Percentiles rank a stretch among this genome's conserved stretches.
These are phyloP conservation scores for Channallabes apus DNA, from an alignment of 2,797 vertebrate species.

Conservation along the genomic window DNA sequence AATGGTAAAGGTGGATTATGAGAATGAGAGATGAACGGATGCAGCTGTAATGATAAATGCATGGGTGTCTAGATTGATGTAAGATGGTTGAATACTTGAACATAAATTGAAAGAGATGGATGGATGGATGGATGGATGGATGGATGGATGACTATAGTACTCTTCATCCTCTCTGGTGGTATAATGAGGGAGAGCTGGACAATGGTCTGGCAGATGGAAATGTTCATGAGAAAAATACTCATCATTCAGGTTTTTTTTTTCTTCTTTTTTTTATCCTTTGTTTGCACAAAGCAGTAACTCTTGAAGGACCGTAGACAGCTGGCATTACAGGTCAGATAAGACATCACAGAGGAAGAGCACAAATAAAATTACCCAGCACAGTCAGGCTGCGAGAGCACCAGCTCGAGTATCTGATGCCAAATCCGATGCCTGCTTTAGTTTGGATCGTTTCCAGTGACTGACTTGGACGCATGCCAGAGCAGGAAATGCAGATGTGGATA, in stretches of 20 bases:
- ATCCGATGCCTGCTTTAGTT: background rate
- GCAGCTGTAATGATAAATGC: too few species aligned
- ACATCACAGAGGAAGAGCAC: background rate
- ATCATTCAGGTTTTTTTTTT: background rate
- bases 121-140: background rate
- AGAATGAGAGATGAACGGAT: background rate
- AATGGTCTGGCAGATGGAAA: background rate
- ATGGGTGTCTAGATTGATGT: background rate
- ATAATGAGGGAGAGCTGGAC: background rate
- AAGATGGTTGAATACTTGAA: too few species aligned
- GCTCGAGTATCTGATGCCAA: background rate
- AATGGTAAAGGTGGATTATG: background rate
- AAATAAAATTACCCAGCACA: background rate
- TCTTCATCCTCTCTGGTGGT: background rate
- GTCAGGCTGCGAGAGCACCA: background rate
- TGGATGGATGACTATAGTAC: too few species aligned
- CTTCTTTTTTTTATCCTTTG: background rate
- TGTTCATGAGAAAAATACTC: background rate
- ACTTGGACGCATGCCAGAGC: background rate
- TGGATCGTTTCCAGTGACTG: slow-evolving; percentile 5
- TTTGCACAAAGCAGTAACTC: background rate
- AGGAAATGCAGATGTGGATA: background rate
- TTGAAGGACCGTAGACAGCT: background rate
- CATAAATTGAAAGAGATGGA: background rate
- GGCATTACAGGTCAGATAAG: background rate